These are phyloP conservation scores for Brienomyrus longianalis DNA, from an alignment of 2,113 vertebrate species.

Conservation along the genomic window DNA sequence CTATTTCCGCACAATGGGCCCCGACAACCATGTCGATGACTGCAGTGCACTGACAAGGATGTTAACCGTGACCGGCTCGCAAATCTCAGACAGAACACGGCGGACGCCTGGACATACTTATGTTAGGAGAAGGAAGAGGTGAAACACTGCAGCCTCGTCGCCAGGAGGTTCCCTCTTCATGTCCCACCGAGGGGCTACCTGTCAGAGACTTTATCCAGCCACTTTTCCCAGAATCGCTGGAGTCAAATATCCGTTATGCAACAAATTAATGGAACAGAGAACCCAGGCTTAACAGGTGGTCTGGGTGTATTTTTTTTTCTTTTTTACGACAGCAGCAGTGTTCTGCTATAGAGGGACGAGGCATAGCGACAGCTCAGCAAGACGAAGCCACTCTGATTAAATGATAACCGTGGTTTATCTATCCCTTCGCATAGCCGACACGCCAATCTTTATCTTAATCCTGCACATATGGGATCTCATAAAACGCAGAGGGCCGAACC, in stretches of 20 bases:
- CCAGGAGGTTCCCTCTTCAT: background rate
- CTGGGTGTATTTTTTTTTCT: background rate
- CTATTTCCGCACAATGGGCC: background rate
- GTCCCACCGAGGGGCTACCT: background rate
- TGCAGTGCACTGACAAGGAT: background rate
- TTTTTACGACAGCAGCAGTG: background rate
- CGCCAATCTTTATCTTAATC: conserved; percentile 46
- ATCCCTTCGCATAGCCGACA: conserved; percentile 25
- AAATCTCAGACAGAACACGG: background rate
- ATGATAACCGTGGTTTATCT: conserved; percentile 39
- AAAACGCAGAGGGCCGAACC: conserved; percentile 40
- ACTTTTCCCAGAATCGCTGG: background rate
- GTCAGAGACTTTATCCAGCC: background rate
- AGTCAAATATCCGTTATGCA: background rate
- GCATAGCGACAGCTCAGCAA: conserved; percentile 12
- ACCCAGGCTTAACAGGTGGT: background rate
- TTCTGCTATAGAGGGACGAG: background rate
- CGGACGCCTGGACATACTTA: background rate
- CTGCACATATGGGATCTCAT: conserved; percentile 39
- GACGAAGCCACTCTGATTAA: conserved; percentile 32
- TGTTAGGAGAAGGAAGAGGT: background rate
- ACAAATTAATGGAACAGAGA: background rate
- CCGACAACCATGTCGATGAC: background rate
- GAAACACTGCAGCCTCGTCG: background rate
- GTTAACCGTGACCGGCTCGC: background rate